Evolutionary conservation across 2,797 vertebrate genomes (phyloP).

Genomic region (Loriculus beryllinus): DNA sequence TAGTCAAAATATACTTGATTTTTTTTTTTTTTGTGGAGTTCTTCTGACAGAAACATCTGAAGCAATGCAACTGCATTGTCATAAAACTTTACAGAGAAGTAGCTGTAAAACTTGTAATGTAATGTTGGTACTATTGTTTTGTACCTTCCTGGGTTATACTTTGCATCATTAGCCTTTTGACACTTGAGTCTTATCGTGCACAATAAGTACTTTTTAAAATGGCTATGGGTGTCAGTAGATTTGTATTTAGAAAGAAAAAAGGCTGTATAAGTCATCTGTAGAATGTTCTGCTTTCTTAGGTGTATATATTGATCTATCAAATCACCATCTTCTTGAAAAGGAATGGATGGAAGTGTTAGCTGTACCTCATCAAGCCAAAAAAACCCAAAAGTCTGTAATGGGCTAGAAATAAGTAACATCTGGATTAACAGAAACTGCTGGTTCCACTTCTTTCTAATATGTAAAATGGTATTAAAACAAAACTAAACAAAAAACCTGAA

Average conservation of each 20-base stretch:
- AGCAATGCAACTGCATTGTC: neutral
- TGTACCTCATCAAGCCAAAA: neutral
- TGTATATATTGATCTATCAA: neutral
- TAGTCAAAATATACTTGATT: neutral
- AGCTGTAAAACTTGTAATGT: no score
- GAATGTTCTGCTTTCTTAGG: neutral
- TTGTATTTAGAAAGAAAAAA: neutral
- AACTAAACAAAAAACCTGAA: neutral
- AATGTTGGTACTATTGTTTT: neutral
- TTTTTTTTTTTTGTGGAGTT: neutral
- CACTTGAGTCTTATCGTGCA: neutral
- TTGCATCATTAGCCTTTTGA: neutral
- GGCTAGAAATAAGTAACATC: slow-evolving; percentile 21
- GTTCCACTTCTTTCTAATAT: slow-evolving; percentile 33
- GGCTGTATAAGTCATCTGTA: neutral
- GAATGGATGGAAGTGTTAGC: neutral
- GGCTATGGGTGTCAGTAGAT: neutral
- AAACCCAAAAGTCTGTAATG: neutral
- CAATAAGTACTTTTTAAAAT: neutral
- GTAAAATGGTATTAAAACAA: neutral
- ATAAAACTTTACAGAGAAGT: neutral
- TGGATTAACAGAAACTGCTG: slow-evolving; percentile 29
- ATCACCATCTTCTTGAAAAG: neutral
- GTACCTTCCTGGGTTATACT: neutral
- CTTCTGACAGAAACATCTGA: neutral